Conservation (phyloP, 2,888 invertebrate genomes). For the Drosophila niveifrons region DNA sequence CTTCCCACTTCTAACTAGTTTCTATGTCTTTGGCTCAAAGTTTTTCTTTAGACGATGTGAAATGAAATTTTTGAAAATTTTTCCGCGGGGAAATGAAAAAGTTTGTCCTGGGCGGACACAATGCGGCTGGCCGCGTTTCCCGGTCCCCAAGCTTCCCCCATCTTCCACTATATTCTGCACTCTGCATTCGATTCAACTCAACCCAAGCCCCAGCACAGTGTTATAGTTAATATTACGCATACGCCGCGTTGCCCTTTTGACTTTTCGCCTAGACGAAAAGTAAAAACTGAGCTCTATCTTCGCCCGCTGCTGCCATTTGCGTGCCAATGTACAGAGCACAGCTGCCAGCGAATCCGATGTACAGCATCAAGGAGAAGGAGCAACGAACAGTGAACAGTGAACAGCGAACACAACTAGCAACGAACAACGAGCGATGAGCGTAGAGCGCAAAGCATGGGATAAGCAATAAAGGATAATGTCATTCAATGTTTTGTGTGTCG, state of each 20-base stretch:
- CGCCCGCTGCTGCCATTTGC: slow-evolving; percentile 53
- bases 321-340: slow-evolving; percentile 68
- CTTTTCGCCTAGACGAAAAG: slow-evolving; percentile 54
- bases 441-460: slow-evolving; percentile 72
- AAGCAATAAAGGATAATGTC: slow-evolving; percentile 84
- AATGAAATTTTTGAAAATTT: slow-evolving; percentile 81
- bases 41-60: slow-evolving; percentile 77
- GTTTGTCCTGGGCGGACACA: slow-evolving; percentile 77
- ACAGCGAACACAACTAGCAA: slow-evolving; percentile 11
- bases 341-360: slow-evolving; percentile 53
- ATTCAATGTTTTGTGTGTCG: slow-evolving; percentile 81
- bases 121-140: slow-evolving; percentile 66
- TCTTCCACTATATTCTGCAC: not conserved
- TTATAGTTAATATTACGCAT: slow-evolving; percentile 78
- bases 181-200: slow-evolving; percentile 37
- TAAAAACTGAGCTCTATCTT: slow-evolving; percentile 15
- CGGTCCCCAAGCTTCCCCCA: not conserved
- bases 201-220: slow-evolving; percentile 43
- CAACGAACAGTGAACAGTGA: not conserved
- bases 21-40: slow-evolving; percentile 79
- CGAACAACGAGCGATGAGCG: slow-evolving; percentile 1
- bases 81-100: slow-evolving; percentile 83
- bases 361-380: slow-evolving; percentile 18
- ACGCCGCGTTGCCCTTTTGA: slow-evolving; percentile 78
- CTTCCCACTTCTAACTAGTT: slow-evolving; percentile 72